phyloP scores from a whole-genome alignment of 2,888 invertebrate genomes.

The Peribatodes rhomboidaria region DNA sequence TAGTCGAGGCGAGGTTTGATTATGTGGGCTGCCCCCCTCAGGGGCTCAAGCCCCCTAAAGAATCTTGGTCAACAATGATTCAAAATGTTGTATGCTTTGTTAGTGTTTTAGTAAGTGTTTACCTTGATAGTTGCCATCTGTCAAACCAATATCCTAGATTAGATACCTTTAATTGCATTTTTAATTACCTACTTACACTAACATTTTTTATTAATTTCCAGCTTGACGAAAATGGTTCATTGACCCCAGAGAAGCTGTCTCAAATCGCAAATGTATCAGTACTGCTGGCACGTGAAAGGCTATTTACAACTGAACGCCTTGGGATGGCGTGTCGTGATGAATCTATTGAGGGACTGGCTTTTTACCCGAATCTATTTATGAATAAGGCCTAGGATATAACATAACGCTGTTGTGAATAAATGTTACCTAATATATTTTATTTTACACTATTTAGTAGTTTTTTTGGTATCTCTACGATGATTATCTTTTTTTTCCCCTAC shows the following conservation, averaged over 20 bases:
- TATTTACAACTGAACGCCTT: conserved; percentile 94
- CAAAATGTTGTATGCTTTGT: too few relatives aligned
- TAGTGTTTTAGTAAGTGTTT: too few relatives aligned
- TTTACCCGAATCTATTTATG: conserved; percentile 96
- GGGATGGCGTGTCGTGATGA: conserved; percentile 98
- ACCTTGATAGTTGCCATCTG: too few relatives aligned
- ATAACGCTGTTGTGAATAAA: conserved; percentile 28
- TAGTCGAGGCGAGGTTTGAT: too few relatives aligned
- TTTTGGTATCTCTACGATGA: conserved; percentile 16
- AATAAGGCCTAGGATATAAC: conserved; percentile 63
- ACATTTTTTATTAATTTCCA: conserved; percentile 62
- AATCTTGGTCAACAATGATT: too few relatives aligned
- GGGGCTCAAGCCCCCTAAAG: too few relatives aligned
- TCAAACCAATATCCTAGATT: too few relatives aligned
- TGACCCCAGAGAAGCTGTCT: conserved; percentile 96
- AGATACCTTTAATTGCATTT: too few relatives aligned
- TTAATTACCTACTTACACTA: too few relatives aligned
- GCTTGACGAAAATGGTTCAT: conserved; percentile 89
- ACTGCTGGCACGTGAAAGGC: conserved; percentile 95
- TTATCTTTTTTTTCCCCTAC: too few relatives aligned
- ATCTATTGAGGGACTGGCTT: conserved; percentile 96
- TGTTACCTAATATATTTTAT: conserved; percentile 38
- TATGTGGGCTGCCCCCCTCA: too few relatives aligned
- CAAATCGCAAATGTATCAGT: conserved; percentile 94
- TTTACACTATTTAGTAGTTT: conserved; percentile 24